These are phyloP conservation scores for Esox niger DNA, from an alignment of 2,113 vertebrate genomes.

Conservation along the genomic window DNA sequence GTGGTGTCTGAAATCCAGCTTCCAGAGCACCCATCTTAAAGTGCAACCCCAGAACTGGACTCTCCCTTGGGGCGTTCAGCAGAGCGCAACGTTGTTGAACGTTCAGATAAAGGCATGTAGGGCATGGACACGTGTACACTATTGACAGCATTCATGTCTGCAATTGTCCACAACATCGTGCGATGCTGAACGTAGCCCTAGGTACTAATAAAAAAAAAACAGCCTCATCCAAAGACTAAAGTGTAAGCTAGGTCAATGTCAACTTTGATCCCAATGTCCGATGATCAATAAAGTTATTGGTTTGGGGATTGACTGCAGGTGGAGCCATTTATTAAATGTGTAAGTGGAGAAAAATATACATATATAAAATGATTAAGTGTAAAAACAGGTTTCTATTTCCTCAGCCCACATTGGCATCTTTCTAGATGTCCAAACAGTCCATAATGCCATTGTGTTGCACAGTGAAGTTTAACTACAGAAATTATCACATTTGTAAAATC, in stretches of 20 bases:
- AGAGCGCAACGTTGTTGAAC: background rate
- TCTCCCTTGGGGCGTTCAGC: background rate
- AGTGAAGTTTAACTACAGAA: slow-evolving; percentile 67
- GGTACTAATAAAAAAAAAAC: slow-evolving; percentile 37
- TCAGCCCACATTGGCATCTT: slow-evolving; percentile 42
- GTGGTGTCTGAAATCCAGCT: slow-evolving; percentile 50
- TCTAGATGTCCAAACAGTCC: slow-evolving; percentile 50
- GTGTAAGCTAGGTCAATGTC: slow-evolving; percentile 20
- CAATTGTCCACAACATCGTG: background rate
- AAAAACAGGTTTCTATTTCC: slow-evolving; percentile 24
- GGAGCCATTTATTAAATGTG: background rate
- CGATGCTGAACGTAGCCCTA: slow-evolving; percentile 20
- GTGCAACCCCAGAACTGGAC: slow-evolving; percentile 46
- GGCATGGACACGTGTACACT: too few relatives aligned
- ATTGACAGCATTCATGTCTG: too few relatives aligned
- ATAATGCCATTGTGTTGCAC: slow-evolving; percentile 73
- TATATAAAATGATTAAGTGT: background rate
- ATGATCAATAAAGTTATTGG: background rate
- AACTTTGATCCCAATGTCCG: slow-evolving; percentile 20
- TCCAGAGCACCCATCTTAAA: slow-evolving; percentile 48
- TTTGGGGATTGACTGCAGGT: background rate
- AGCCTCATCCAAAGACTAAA: slow-evolving; percentile 67
- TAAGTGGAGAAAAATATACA: slow-evolving; percentile 1
- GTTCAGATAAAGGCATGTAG: too few relatives aligned
- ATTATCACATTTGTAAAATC: slow-evolving; percentile 72